phyloP scores from a whole-genome alignment of 2,113 vertebrate genomes.

The Phrynocephalus versicolor region DNA sequence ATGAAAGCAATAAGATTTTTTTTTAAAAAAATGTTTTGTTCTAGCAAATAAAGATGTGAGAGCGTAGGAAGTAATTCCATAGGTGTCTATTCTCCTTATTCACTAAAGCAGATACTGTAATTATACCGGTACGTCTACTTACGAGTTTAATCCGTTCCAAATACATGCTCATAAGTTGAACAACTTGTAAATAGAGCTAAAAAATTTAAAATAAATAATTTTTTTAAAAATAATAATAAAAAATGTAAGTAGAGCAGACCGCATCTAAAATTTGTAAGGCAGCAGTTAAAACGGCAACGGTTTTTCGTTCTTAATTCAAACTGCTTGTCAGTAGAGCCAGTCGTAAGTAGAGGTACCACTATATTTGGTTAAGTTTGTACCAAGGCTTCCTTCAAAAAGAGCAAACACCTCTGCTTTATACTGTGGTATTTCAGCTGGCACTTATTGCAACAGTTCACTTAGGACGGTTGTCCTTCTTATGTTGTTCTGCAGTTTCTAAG shows the following conservation, averaged over 20 bases:
- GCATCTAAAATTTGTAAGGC: too few relatives aligned
- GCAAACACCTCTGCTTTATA: background rate
- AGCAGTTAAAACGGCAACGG: too few relatives aligned
- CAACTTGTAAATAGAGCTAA: too few relatives aligned
- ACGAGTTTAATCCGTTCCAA: too few relatives aligned
- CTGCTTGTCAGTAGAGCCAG: too few relatives aligned
- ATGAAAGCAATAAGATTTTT: background rate
- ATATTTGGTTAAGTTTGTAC: background rate
- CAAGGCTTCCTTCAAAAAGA: background rate
- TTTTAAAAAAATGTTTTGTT: background rate
- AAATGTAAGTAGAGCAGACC: too few relatives aligned
- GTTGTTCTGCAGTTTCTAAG: slow-evolving; percentile 9
- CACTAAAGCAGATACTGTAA: background rate
- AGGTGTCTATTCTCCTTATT: background rate
- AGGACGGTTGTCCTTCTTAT: slow-evolving; percentile 3
- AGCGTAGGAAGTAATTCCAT: background rate
- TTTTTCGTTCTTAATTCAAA: too few relatives aligned
- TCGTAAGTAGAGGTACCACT: too few relatives aligned
- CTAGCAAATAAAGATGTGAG: background rate
- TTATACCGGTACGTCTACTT: too few relatives aligned
- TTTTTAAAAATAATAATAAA: too few relatives aligned
- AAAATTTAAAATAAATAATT: too few relatives aligned
- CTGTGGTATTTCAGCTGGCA: background rate
- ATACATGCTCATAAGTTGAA: too few relatives aligned
- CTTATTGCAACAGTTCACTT: slow-evolving; percentile 1